Base-by-base conservation (phyloP, 2,797 vertebrate species). In the Acropternis orthonyx region DNA sequence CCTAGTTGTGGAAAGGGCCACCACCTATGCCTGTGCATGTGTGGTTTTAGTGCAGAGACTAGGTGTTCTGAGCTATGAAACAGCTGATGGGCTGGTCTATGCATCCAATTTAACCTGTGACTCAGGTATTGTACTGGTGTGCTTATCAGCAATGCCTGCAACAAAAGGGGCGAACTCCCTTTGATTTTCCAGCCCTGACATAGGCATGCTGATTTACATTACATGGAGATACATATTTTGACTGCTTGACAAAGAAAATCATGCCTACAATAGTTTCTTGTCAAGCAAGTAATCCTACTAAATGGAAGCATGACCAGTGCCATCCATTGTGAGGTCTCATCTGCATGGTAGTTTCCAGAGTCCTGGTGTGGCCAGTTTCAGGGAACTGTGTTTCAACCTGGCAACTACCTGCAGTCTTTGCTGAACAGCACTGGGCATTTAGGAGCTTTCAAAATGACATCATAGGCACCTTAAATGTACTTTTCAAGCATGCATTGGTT, bases 401-500 rank as follows among this genome's bases (percentile, higher is more conserved):
- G 48, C 1, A 1, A 18, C 61, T 61, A 26, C 48, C 51, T 48
- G 52, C 68, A 74, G 79, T 67, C 74, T 93, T 88, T 0, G 1
- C 41, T 61, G 65, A 90, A 34, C 30, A 39, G 74, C 48, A 26
- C 6, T 30, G 72, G 78, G 71, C 78, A 71, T 85, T 93, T 82
- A 79, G 41, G 37, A 93, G 79, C 88, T 95, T 94, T 91, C 80
- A 85, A 95, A 94, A 93, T 94, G 59, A 71, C 54, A 77, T 93
- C 72, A 54, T 41, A 85, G 88, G 41, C 61, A 66, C 89, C 81
- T 89, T 84, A 93, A 89, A 88, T 58, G 75, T 71, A 73, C 72
- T 89, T 88, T 78, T 75, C 83, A 89, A 81, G 86, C 6, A 2
- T 55, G 58, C 56, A 34, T 79, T 94, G 48, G 82, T 89, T 94